These are phyloP conservation scores for Heliconius himera DNA, from an alignment of 1,140 invertebrate species.

Conservation along the genomic window DNA sequence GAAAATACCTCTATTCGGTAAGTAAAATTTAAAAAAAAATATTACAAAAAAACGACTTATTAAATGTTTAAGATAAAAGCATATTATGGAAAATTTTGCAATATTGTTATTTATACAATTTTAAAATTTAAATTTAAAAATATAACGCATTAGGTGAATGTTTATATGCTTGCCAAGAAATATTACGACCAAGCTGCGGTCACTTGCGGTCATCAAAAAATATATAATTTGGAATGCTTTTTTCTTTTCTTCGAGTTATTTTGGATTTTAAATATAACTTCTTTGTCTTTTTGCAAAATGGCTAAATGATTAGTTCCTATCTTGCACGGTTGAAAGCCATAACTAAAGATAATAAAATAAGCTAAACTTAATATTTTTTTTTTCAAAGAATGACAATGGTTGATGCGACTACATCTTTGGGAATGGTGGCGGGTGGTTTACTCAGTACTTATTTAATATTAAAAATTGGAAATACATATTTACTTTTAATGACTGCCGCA, in stretches of 20 bases:
- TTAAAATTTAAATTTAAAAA: not conserved
- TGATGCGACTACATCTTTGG: constrained; percentile 82
- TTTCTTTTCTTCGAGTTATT: not conserved
- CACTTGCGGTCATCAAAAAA: not conserved
- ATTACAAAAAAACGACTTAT: too few species aligned
- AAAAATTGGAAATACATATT: constrained; percentile 74
- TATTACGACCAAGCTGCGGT: not conserved
- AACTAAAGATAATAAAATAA: not conserved
- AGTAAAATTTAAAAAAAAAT: constrained; percentile 15
- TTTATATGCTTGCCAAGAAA: not conserved
- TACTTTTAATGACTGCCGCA: constrained; percentile 57
- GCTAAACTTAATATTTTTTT: not conserved
- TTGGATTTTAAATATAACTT: not conserved
- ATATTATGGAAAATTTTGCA: too few species aligned
- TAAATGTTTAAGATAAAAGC: too few species aligned
- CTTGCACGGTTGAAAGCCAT: too few species aligned
- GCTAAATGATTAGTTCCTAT: not conserved
- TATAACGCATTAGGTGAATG: not conserved
- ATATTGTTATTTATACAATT: too few species aligned
- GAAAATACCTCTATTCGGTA: constrained; percentile 80
- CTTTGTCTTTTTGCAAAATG: not conserved
- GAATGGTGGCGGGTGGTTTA: constrained; percentile 82
- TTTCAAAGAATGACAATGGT: constrained; percentile 83
- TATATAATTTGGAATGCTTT: not conserved
- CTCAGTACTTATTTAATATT: constrained; percentile 81